Conservation (phyloP, 2,888 invertebrate species). For the Xestia c-nigrum region DNA sequence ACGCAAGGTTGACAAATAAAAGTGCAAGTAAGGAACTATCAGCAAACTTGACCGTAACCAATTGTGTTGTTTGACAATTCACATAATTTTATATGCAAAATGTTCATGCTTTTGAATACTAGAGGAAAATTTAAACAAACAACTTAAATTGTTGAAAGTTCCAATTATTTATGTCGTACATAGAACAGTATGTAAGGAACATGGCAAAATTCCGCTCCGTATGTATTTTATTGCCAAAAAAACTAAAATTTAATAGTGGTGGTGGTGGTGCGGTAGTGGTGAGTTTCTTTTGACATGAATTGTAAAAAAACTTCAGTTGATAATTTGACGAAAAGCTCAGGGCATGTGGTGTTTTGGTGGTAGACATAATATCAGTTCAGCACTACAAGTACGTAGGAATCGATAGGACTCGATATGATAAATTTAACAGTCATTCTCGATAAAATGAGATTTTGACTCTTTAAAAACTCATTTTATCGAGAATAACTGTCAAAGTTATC, state of each 20-base stretch:
- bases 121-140: neutral
- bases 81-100: slow-evolving; percentile 27
- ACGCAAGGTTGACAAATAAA: slow-evolving; percentile 78
- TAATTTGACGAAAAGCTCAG: neutral
- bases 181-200: neutral
- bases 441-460: too few relatives aligned
- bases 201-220: neutral
- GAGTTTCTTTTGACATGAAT: neutral
- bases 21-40: slow-evolving; percentile 69
- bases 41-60: slow-evolving; percentile 51
- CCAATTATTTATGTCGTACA: neutral
- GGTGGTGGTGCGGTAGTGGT: too few relatives aligned
- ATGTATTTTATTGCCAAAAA: neutral
- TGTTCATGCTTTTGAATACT: neutral
- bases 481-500: too few relatives aligned
- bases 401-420: too few relatives aligned
- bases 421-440: too few relatives aligned
- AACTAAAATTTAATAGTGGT: too few relatives aligned
- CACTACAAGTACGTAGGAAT: too few relatives aligned
- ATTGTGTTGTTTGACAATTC: slow-evolving; percentile 48
- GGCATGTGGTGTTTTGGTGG: neutral
- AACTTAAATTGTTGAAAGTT: neutral
- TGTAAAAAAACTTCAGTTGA: neutral
- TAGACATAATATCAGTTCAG: neutral
- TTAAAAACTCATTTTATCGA: too few relatives aligned